Evolutionary conservation across 2,113 vertebrate genomes (phyloP).

Genomic region (Lophochroa leadbeateri): DNA sequence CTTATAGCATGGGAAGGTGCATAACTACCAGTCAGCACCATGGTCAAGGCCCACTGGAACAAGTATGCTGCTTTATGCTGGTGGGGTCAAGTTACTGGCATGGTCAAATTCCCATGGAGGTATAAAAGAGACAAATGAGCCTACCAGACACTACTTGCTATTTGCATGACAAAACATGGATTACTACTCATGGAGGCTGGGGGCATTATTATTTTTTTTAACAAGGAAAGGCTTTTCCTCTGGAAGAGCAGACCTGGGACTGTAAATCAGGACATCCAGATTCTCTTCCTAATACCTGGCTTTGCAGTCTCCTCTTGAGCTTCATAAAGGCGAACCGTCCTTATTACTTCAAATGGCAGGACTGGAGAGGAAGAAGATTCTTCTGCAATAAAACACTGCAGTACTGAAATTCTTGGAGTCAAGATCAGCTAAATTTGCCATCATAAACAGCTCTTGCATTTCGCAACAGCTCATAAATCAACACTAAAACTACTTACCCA

Average conservation of each 20-base stretch:
- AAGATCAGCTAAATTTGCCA: constrained; percentile 34
- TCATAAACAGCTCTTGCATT: constrained; percentile 18
- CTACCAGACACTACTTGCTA: background rate
- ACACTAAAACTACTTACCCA: background rate
- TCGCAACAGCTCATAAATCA: constrained; percentile 31
- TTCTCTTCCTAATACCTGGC: background rate
- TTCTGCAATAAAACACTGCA: background rate
- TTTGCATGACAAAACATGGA: background rate
- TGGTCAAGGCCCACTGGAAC: background rate
- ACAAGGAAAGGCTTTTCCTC: background rate
- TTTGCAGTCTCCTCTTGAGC: background rate
- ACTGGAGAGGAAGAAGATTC: background rate
- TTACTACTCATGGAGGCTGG: background rate
- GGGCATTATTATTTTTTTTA: background rate
- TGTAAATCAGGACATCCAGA: background rate
- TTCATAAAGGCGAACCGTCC: background rate
- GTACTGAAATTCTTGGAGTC: background rate
- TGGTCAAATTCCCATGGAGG: background rate
- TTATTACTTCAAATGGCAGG: constrained; percentile 8
- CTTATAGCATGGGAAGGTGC: background rate
- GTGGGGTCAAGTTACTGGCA: background rate
- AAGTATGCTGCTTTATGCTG: background rate
- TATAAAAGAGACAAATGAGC: background rate
- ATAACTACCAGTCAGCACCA: background rate
- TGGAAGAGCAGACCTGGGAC: background rate